Evolutionary conservation across 53 echinoderm and acorn worm species (phyloP).

Genomic region (Patiria pectinifera): DNA sequence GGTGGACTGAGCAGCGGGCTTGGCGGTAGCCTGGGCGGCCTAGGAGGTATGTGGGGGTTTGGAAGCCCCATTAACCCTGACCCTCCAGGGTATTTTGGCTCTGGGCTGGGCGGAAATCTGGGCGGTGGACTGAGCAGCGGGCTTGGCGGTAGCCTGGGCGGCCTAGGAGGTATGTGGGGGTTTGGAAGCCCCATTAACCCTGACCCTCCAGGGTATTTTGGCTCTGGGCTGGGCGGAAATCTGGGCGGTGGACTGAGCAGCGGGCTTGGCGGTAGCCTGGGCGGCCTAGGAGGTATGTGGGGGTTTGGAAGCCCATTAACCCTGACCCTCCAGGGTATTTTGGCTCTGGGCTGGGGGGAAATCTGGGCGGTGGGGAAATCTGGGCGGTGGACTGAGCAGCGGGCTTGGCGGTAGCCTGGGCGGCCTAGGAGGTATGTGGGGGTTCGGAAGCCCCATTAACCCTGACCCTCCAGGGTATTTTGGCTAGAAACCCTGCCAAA

Average conservation of each 20-base stretch:
- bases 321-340: too few species aligned
- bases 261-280: conserved; percentile 54
- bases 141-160: conserved; percentile 51
- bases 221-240: conserved; percentile 59
- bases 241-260: conserved; percentile 64
- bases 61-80: neutral
- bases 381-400: conserved; percentile 64
- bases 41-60: conserved; percentile 42
- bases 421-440: conserved; percentile 46
- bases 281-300: conserved; percentile 52
- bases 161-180: conserved; percentile 44
- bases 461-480: too few species aligned
- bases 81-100: too few species aligned
- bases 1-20: conserved; percentile 63
- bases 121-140: conserved; percentile 66
- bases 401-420: conserved; percentile 55
- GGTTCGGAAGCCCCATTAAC: neutral
- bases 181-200: neutral
- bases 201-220: too few species aligned
- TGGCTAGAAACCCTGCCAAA: too few species aligned
- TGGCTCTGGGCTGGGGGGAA: conserved; percentile 60
- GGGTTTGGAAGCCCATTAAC: neutral
- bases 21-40: conserved; percentile 49
- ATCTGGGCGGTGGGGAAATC: too few species aligned
- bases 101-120: conserved; percentile 59